Percentiles rank a stretch among this genome's conserved stretches.
phyloP scores from a whole-genome alignment of 2,113 vertebrate genomes.

The Jaculus jaculus region DNA sequence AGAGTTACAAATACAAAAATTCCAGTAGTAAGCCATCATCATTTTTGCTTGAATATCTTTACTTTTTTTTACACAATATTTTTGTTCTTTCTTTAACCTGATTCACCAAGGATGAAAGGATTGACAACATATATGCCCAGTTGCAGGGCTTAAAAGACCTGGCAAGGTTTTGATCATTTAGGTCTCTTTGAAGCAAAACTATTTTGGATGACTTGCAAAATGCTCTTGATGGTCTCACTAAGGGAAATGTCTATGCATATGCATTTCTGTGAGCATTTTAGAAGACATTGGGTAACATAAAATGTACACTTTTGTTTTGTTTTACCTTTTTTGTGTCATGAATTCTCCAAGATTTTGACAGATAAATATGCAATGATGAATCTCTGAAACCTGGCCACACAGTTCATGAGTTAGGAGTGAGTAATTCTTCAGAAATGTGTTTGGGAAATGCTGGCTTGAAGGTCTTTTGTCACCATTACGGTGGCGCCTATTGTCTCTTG shows the following conservation, averaged over 20 bases:
- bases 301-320: not conserved
- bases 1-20: too few species aligned
- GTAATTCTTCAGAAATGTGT: accelerated
- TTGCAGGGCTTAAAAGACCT: not conserved
- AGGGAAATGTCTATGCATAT: not conserved
- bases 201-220: not conserved
- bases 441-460: not conserved
- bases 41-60: not conserved
- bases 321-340: not conserved
- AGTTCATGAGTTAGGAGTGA: not conserved
- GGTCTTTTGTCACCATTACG: not conserved
- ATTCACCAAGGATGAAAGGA: not conserved
- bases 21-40: too few species aligned
- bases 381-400: not conserved
- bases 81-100: not conserved
- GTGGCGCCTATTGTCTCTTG: not conserved
- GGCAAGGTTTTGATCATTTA: not conserved
- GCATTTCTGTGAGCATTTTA: not conserved
- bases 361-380: not conserved
- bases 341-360: not conserved
- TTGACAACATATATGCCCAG: accelerated
- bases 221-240: not conserved
- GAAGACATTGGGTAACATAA: not conserved
- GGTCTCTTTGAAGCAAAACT: not conserved
- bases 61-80: not conserved